Evolutionary conservation across 1,140 invertebrate species (phyloP), one percentile per base, ranked within the genome.

Genomic region (Oryctes rhinoceros): DNA sequence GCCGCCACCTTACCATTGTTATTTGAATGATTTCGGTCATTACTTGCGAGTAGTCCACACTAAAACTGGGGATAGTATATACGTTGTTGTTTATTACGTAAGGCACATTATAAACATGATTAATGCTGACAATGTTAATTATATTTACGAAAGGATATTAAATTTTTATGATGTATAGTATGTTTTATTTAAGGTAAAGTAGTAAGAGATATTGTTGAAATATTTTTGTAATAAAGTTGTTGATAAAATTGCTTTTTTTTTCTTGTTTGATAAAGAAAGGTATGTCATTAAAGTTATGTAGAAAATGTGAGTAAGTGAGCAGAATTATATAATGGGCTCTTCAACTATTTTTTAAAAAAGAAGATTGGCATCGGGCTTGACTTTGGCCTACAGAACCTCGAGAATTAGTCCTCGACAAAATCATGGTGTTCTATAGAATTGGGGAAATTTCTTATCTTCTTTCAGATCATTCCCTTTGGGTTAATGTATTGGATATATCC

Each of bases 151-250:
- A 10, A 78, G 18, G 30, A 24, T 78, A 24, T 15, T 62, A 78
- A 59, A 48, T 37, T 39, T 37, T n/a, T 47, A n/a, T n/a, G n/a
- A n/a, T n/a, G n/a, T n/a, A n/a, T n/a, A 59, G 6, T 47, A 78
- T n/a, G 77, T 35, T 78, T 59, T 49, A 35, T 53, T 53, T 59
- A 62, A n/a, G 37, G 30, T 24, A 35, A 62, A 62, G 47, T 35
- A 78, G 77, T 78, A 37, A 13, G 10, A 48, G 9, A 11, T 49
- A 20, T 49, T 53, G 7, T 35, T 24, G 24, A 78, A 59, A 49
- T 62, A 78, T 78, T 49, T 62, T 78, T 78, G 18, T 44, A 76
- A 44, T 76, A 76, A 44, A 76, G 15, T 76, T 76, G 35, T 76
- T 44, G 7, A 76, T 44, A n/a, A 76, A 44, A 9, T 76, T 44